Percentiles rank a stretch among this genome's conserved stretches.
Evolutionary conservation across 1,140 invertebrate species (phyloP).

Genomic region (Heterodera schachtii): DNA sequence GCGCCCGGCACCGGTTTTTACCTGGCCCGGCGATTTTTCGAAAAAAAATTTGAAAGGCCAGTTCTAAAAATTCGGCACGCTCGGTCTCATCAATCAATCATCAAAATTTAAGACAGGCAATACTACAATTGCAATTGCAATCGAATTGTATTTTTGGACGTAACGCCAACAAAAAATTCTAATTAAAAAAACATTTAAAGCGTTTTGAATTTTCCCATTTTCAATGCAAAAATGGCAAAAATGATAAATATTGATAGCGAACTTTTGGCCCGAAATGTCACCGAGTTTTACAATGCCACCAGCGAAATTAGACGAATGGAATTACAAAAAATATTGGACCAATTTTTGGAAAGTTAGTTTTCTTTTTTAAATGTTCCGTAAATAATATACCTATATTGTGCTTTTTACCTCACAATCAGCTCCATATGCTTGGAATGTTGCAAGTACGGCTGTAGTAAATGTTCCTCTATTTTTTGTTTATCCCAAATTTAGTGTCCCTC

Average conservation of each 20-base stretch:
- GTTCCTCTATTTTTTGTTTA: neutral
- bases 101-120: no score
- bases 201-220: no score
- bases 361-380: neutral
- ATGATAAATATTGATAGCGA: neutral
- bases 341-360: neutral
- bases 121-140: no score
- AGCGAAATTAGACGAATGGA: neutral
- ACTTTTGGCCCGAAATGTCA: neutral
- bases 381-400: neutral
- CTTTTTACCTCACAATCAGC: neutral
- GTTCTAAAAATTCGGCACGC: no score
- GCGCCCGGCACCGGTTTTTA: no score
- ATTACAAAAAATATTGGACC: neutral
- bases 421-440: neutral
- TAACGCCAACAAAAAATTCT: no score
- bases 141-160: no score
- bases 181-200: no score
- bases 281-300: neutral
- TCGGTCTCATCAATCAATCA: no score
- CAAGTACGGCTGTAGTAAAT: neutral
- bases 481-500: neutral
- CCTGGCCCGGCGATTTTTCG: no score
- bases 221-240: neutral
- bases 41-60: no score